Conservation (phyloP, 2,888 invertebrate genomes). For the Sinohyriopsis cumingii region DNA sequence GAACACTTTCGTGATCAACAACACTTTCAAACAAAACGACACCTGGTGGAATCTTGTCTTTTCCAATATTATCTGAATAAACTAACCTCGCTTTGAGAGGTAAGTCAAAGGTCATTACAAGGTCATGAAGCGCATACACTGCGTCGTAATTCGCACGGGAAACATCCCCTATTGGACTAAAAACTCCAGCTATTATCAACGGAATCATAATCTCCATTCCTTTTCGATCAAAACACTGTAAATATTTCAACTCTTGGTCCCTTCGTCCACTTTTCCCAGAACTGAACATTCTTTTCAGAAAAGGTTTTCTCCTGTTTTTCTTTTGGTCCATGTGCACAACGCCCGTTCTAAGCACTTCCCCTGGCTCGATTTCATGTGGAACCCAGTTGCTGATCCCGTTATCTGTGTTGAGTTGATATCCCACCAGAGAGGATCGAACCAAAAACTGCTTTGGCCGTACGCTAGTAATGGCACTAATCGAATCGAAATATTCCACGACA, state of each 20-base stretch:
- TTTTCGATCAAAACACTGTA: conserved; percentile 60
- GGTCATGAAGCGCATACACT: conserved; percentile 62
- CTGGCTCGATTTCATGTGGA: conserved; percentile 58
- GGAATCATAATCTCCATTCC: conserved; percentile 64
- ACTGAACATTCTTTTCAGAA: conserved; percentile 57
- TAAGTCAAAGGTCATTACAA: conserved; percentile 58
- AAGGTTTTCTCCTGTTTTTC: conserved; percentile 54
- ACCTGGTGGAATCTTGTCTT: conserved; percentile 40
- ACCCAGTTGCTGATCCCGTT: conserved; percentile 57
- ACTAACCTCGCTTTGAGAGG: conserved; percentile 62
- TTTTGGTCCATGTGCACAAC: conserved; percentile 65
- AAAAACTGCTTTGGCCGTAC: conserved; percentile 59
- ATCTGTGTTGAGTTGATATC: conserved; percentile 58
- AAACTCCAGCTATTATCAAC: conserved; percentile 64
- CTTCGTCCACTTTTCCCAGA: conserved; percentile 47
- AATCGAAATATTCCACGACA: conserved; percentile 66
- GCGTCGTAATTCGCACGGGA: conserved; percentile 57
- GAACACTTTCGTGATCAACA: conserved; percentile 49
- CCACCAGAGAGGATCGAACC: conserved; percentile 60
- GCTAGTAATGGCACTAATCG: conserved; percentile 59
- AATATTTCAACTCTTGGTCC: conserved; percentile 62
- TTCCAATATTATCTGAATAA: conserved; percentile 38
- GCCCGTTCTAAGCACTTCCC: conserved; percentile 57
- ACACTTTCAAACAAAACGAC: conserved; percentile 50
- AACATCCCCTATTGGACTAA: conserved; percentile 63